These are phyloP conservation scores for Nothocercus julius DNA, from an alignment of 2,113 vertebrate genomes.

Conservation along the genomic window DNA sequence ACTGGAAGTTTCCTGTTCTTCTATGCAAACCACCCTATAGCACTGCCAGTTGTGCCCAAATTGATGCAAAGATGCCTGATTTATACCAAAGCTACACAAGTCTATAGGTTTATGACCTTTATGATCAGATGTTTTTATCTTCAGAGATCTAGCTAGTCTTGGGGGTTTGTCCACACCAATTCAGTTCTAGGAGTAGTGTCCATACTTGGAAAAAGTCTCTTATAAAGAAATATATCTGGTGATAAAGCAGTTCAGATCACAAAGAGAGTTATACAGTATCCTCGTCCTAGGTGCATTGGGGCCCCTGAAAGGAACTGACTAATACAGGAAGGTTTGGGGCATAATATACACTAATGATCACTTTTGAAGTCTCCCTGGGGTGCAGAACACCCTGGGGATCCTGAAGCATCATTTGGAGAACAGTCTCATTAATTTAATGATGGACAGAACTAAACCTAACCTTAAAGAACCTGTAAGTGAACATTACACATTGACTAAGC, in stretches of 20 bases:
- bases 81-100: not conserved
- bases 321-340: not conserved
- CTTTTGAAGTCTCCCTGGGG: not conserved
- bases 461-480: not conserved
- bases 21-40: not conserved
- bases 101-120: not conserved
- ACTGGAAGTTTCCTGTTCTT: not conserved
- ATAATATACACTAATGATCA: not conserved
- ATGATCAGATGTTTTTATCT: not conserved
- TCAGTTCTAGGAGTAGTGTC: not conserved
- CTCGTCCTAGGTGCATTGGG: not conserved
- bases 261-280: not conserved
- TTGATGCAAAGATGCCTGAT: not conserved
- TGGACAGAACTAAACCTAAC: not conserved
- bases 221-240: not conserved
- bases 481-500: not conserved
- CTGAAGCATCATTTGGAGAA: not conserved
- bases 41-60: not conserved
- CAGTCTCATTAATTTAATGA: not conserved
- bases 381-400: not conserved
- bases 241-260: not conserved
- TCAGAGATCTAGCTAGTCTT: not conserved
- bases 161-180: not conserved
- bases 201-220: not conserved
- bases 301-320: not conserved